A percentile compares a stretch with the other conserved stretches of the same genome.
These are phyloP conservation scores for Brachynemurus nebulosus DNA, from an alignment of 2,888 invertebrate genomes.

Conservation along the genomic window DNA sequence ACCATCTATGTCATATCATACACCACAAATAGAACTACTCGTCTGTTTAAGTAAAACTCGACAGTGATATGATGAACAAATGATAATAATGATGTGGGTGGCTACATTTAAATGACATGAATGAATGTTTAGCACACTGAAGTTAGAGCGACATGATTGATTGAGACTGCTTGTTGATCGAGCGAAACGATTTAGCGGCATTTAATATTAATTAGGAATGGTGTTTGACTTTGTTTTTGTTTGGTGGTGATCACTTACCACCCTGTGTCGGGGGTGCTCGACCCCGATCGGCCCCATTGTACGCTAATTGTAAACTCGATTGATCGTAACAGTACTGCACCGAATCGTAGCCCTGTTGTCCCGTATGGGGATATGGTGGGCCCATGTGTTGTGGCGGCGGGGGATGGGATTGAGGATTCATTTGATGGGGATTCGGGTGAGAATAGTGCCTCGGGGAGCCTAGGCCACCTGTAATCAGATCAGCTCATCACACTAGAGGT, in stretches of 20 bases:
- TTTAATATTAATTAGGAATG: background rate
- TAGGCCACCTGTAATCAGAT: constrained; percentile 43
- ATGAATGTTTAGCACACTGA: constrained; percentile 1
- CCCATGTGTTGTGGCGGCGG: constrained; percentile 32
- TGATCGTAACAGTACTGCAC: constrained; percentile 44
- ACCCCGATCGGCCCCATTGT: constrained; percentile 32
- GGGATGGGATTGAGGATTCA: constrained; percentile 44
- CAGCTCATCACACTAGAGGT: constrained; percentile 3
- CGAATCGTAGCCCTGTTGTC: constrained; percentile 19
- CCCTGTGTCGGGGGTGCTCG: constrained; percentile 28
- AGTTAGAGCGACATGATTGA: background rate
- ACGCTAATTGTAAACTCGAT: constrained; percentile 33
- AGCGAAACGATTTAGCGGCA: background rate
- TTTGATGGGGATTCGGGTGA: constrained; percentile 32
- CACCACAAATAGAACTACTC: no score
- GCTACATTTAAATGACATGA: no score
- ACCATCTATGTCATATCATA: no score
- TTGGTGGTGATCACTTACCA: constrained; percentile 31
- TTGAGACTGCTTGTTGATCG: background rate
- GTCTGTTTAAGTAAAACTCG: no score
- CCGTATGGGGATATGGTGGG: constrained; percentile 21
- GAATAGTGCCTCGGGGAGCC: constrained; percentile 40
- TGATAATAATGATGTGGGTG: no score
- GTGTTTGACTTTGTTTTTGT: background rate
- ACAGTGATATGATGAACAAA: no score